phyloP scores from a whole-genome alignment of 2,888 invertebrate genomes.

The Subacronicta megacephala region DNA sequence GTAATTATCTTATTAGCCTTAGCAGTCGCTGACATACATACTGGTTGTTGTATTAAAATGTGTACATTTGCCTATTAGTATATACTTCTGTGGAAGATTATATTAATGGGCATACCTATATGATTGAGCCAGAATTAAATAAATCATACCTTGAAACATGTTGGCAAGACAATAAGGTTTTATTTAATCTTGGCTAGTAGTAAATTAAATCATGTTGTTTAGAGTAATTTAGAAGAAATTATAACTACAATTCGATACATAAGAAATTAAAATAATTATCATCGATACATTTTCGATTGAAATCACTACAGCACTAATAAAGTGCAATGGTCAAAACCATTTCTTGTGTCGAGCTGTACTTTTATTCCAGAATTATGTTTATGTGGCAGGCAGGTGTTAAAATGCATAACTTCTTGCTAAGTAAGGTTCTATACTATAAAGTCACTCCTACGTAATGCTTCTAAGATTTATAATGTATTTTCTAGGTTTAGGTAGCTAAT shows the following conservation, averaged over 20 bases:
- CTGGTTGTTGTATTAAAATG: slow-evolving; percentile 59
- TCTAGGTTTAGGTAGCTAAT: slow-evolving; percentile 19
- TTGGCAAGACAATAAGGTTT: slow-evolving; percentile 50
- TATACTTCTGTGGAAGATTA: slow-evolving; percentile 57
- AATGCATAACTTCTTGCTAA: slow-evolving; percentile 42
- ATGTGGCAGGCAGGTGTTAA: slow-evolving; percentile 44
- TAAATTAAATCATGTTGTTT: slow-evolving; percentile 46
- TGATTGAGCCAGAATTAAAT: slow-evolving; percentile 61
- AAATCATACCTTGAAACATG: slow-evolving; percentile 56
- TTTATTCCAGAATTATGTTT: slow-evolving; percentile 43
- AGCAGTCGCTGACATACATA: slow-evolving; percentile 65
- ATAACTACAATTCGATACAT: slow-evolving; percentile 42
- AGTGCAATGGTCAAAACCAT: slow-evolving; percentile 5
- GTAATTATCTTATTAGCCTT: slow-evolving; percentile 72
- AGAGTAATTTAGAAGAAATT: slow-evolving; percentile 43
- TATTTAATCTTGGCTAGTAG: slow-evolving; percentile 61
- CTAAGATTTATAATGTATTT: slow-evolving; percentile 16
- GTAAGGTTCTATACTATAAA: slow-evolving; percentile 31
- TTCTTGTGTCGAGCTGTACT: slow-evolving; percentile 50
- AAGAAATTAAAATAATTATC: slow-evolving; percentile 26
- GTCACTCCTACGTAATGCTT: slow-evolving; percentile 26
- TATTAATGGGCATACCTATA: slow-evolving; percentile 53
- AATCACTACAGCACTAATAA: background rate
- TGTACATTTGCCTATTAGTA: slow-evolving; percentile 61
- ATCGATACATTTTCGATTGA: background rate